These are phyloP conservation scores for Argyra leucocephala DNA, from an alignment of 2,888 invertebrate genomes.

Conservation along the genomic window DNA sequence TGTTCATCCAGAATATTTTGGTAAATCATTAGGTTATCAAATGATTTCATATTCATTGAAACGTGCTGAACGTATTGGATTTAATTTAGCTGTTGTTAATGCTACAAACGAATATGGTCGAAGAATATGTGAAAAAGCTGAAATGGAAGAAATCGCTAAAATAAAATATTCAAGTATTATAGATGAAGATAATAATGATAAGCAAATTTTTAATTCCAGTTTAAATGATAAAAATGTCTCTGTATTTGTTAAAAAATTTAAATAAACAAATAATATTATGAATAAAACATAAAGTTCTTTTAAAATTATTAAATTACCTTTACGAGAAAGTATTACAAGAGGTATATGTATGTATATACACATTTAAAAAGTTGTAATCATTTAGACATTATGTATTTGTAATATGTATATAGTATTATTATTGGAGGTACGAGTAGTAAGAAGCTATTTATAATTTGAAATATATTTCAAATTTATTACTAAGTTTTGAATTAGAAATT, in stretches of 20 bases:
- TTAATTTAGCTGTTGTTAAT: background rate
- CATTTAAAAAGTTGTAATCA: no score
- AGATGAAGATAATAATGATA: background rate
- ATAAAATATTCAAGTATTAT: slow-evolving; percentile 3
- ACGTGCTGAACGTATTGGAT: background rate
- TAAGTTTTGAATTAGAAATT: no score
- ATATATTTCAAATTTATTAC: no score
- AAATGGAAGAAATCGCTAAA: slow-evolving; percentile 8
- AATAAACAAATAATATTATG: background rate
- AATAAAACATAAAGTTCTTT: no score
- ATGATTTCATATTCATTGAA: slow-evolving; percentile 5
- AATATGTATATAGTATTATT: no score
- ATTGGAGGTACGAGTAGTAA: no score
- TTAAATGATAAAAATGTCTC: background rate
- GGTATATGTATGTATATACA: no score
- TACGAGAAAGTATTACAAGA: no score
- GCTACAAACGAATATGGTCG: background rate
- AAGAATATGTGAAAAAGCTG: slow-evolving; percentile 11
- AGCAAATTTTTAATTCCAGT: background rate
- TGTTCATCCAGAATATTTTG: slow-evolving; percentile 10
- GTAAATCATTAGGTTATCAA: slow-evolving; percentile 10
- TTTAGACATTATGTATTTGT: no score
- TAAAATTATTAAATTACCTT: no score
- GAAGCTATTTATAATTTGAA: no score
- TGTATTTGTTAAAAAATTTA: background rate